Evolutionary conservation across 2,113 vertebrate species (phyloP), one percentile per base, ranked within the genome.

Genomic region (Pontoporia blainvillei): DNA sequence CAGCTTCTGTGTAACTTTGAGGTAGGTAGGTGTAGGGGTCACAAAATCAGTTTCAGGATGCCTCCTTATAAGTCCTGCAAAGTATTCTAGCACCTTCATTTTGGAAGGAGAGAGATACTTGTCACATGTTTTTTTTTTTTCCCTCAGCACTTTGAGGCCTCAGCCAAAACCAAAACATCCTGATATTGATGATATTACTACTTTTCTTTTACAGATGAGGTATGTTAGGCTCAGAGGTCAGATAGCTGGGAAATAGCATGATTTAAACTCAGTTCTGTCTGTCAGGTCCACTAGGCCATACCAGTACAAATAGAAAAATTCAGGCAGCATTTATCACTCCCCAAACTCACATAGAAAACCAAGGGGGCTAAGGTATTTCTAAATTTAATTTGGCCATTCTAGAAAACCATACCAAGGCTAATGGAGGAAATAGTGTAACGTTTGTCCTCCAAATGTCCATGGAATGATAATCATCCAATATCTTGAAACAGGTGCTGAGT

Each of bases 401-500:
- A 64, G 64, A 90, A 94, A 44, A 71, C 69, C 36, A 64, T 23
- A 49, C 21, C 27, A 29, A 11, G 78, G 54, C 5, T 44, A 64
- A 6, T 21, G 44, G 52, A 91, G 54, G 49, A 91, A 66, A 54
- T 2, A 31, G 21, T 25, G 2, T 31, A 69, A 34, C 8, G 11
- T 52, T 72, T 91, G 92, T 75, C 95, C 95, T 96, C 36, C 85
- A 95, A 94, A 71, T 85, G 64, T 36, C 86, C 71, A 4, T 25
- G 54, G 81, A 85, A 79, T 82, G 29, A 46, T 34, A 54, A 67
- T 84, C 44, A 75, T 62, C 34, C 31, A 36, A 2, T 27, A 62
- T 67, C 75, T 81, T 73, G 41, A 85, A 95, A 72, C 97, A 97
- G 94, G 89, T 96, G 92, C 67, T 75, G 71, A 85, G 85, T 86